Evolutionary conservation across 1,140 invertebrate species (phyloP).

Genomic region (Drosophila nebulosa): DNA sequence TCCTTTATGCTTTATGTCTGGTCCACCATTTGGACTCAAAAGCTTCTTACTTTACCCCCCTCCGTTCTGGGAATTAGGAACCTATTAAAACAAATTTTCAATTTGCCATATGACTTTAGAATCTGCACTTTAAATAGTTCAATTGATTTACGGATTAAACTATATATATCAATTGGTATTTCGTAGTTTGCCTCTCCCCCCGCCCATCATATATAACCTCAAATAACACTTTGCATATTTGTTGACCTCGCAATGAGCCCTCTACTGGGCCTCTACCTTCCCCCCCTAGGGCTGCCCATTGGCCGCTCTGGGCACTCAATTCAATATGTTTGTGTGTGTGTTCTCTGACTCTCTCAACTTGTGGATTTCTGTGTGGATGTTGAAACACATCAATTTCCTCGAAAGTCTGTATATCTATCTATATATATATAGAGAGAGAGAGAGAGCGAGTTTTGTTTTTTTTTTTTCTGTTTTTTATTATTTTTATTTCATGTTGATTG

Average conservation of each 20-base stretch:
- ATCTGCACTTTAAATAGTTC: too few species aligned
- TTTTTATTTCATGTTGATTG: slow-evolving; percentile 46
- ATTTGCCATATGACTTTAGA: too few species aligned
- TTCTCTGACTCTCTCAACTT: neutral
- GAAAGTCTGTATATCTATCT: neutral
- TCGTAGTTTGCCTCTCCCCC: too few species aligned
- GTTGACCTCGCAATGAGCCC: neutral
- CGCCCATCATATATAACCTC: too few species aligned
- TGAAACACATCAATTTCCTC: slow-evolving; percentile 25
- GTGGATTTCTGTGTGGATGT: slow-evolving; percentile 2
- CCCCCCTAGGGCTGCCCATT: neutral
- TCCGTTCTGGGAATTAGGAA: too few species aligned
- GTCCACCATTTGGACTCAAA: too few species aligned
- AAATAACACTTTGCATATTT: neutral
- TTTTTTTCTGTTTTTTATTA: slow-evolving; percentile 8
- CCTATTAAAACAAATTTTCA: too few species aligned
- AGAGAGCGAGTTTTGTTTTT: too few species aligned
- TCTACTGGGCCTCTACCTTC: neutral
- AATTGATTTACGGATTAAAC: too few species aligned
- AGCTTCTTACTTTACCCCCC: too few species aligned
- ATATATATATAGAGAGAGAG: neutral
- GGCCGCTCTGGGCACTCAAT: neutral
- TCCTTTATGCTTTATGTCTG: too few species aligned
- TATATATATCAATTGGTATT: too few species aligned
- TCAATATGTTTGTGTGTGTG: neutral